Conservation (phyloP, 2,888 invertebrate species). For the Melinaea menophilus region DNA sequence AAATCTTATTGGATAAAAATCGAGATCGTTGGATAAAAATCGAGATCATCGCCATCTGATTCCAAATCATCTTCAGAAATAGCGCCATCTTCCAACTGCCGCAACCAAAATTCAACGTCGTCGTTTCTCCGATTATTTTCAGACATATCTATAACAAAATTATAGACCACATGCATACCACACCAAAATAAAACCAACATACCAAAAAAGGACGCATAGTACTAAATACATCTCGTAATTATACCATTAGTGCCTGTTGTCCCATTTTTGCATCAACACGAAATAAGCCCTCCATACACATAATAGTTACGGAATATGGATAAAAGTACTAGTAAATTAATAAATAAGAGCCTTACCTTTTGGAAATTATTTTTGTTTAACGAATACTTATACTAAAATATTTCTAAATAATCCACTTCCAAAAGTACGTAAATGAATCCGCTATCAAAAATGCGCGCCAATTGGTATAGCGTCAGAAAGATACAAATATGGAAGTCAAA, state of each 20-base stretch:
- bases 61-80: constrained; percentile 11
- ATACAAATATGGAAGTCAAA: too few species aligned
- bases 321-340: too few species aligned
- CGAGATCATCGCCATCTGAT: constrained; percentile 1
- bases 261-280: too few species aligned
- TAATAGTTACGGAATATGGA: too few species aligned
- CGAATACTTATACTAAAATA: constrained; percentile 12
- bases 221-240: too few species aligned
- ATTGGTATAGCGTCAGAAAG: too few species aligned
- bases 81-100: constrained; percentile 8
- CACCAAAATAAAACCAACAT: constrained; percentile 12
- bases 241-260: too few species aligned
- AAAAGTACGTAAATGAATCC: too few species aligned
- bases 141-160: not conserved
- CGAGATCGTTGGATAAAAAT: constrained; percentile 7
- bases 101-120: constrained; percentile 5
- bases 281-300: too few species aligned
- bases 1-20: constrained; percentile 11
- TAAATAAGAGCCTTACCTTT: too few species aligned
- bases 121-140: constrained; percentile 11
- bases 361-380: constrained; percentile 30
- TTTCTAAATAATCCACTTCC: too few species aligned
- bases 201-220: constrained; percentile 1
- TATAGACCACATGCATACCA: constrained; percentile 8
- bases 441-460: too few species aligned